These are phyloP conservation scores for Tenthredo livida DNA, from an alignment of 2,888 invertebrate species.

Conservation along the genomic window DNA sequence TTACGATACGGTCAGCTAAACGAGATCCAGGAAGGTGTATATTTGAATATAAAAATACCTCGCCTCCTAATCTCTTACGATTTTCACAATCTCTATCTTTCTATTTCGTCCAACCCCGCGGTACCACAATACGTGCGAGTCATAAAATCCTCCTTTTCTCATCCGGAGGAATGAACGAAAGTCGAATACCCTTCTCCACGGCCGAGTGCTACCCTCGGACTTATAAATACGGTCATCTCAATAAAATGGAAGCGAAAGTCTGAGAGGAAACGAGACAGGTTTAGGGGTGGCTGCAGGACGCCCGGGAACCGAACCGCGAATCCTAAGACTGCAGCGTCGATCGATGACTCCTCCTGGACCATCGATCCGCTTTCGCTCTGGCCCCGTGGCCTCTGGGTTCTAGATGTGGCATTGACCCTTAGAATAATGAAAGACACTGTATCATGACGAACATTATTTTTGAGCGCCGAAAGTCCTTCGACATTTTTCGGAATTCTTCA, in stretches of 20 bases:
- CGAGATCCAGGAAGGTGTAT: neutral
- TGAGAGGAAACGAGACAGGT: neutral
- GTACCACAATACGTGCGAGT: neutral
- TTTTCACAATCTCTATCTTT: neutral
- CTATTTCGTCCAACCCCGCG: neutral
- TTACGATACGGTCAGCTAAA: slow-evolving; percentile 31
- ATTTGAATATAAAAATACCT: slow-evolving; percentile 36
- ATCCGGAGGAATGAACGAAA: neutral
- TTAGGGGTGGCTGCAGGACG: neutral
- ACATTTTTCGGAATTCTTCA: neutral
- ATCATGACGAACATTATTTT: too few species aligned
- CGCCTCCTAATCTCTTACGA: neutral
- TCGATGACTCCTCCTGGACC: slow-evolving; percentile 25
- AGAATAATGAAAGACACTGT: neutral
- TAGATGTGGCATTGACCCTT: neutral
- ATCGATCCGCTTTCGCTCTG: neutral
- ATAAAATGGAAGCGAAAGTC: neutral
- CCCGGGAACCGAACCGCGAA: slow-evolving; percentile 3
- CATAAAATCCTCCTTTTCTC: neutral
- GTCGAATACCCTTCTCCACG: neutral
- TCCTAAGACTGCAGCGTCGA: slow-evolving; percentile 19
- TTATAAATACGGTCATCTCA: neutral
- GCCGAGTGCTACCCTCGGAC: neutral
- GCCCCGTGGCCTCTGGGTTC: neutral
- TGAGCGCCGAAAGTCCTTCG: neutral